Evolutionary conservation across 2,113 vertebrate species (phyloP).

Genomic region (Elephas maximus): DNA sequence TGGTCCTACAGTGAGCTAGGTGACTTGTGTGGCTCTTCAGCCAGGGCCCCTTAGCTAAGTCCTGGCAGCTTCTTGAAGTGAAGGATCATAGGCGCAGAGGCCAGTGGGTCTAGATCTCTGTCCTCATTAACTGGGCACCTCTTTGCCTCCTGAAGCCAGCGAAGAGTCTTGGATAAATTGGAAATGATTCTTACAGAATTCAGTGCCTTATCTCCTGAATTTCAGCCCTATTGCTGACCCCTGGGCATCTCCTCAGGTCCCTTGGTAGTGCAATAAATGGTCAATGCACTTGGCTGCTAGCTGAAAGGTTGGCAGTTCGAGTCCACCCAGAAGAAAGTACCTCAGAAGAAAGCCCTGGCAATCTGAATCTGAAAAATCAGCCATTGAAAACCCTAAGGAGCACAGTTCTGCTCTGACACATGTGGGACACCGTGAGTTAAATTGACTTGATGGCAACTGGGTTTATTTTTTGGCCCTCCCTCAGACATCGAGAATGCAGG

Average conservation of each 20-base stretch:
- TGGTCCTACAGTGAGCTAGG: neutral
- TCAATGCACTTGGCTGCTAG: neutral
- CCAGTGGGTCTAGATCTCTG: neutral
- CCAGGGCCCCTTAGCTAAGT: neutral
- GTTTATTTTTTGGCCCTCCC: too few relatives aligned
- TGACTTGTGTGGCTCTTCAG: neutral
- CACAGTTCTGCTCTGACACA: neutral
- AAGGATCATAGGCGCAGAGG: neutral
- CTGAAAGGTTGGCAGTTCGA: neutral
- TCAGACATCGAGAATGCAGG: neutral
- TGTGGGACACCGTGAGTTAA: neutral
- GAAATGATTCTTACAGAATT: neutral
- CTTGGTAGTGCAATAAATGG: neutral
- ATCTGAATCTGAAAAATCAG: neutral
- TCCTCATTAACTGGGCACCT: neutral
- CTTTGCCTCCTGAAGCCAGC: neutral
- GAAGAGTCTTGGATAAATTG: neutral
- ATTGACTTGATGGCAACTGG: neutral
- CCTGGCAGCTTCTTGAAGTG: neutral
- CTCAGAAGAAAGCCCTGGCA: neutral
- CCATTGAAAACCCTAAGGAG: neutral
- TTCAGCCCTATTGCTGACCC: too few relatives aligned
- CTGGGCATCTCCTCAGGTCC: neutral
- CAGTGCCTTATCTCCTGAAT: neutral
- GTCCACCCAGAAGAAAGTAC: neutral